Evolutionary conservation across 2,888 invertebrate species (phyloP).

Genomic region (Rhodophaea formosa): DNA sequence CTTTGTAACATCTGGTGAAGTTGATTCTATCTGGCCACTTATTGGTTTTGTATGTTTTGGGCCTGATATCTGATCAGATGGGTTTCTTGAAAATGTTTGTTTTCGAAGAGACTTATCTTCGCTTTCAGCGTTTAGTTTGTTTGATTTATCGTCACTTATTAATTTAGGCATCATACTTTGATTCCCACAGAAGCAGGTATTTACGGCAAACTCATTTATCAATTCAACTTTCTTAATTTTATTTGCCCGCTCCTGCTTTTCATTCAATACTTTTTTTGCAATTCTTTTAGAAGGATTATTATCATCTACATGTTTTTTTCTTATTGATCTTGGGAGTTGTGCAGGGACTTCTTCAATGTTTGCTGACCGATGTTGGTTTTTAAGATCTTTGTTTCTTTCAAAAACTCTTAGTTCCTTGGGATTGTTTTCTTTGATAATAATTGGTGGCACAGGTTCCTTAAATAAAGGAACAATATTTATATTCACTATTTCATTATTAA

Average conservation of each 20-base stretch:
- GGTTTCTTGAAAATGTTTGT: conserved; percentile 32
- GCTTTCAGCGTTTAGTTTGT: background rate
- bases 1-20: conserved; percentile 25
- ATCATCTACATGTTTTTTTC: conserved; percentile 3
- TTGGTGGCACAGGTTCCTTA: background rate
- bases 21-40: conserved; percentile 27
- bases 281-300: conserved; percentile 23
- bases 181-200: conserved; percentile 57
- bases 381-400: background rate
- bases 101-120: conserved; percentile 28
- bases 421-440: background rate
- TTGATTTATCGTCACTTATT: conserved; percentile 21
- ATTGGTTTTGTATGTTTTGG: conserved; percentile 47
- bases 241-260: conserved; percentile 29
- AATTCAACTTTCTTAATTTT: conserved; percentile 35
- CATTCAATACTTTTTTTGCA: conserved; percentile 21
- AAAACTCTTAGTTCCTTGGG: background rate
- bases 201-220: conserved; percentile 53
- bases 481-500: too few species aligned
- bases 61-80: conserved; percentile 31
- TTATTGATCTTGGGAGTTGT: conserved; percentile 2
- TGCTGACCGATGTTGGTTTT: background rate
- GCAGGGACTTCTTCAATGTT: conserved; percentile 1
- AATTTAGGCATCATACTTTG: conserved; percentile 37
- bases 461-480: background rate